Evolutionary conservation across 2,113 vertebrate genomes (phyloP).

Genomic region (Eudyptes chrysolophus): DNA sequence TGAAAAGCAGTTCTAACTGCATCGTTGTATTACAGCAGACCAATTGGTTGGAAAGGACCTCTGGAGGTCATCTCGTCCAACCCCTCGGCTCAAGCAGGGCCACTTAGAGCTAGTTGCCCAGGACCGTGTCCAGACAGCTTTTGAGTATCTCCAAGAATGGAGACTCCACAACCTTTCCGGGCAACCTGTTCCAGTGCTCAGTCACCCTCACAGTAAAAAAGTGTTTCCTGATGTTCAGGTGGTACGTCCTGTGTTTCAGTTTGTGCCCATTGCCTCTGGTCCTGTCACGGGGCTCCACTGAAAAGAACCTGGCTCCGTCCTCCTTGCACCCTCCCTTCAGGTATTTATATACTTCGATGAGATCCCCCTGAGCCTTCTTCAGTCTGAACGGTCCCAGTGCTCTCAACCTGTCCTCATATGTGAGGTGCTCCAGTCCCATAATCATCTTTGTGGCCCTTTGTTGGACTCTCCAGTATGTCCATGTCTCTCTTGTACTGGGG

Average conservation of each 20-base stretch:
- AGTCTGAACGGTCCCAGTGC: background rate
- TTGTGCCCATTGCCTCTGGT: background rate
- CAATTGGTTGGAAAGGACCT: background rate
- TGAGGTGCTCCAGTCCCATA: background rate
- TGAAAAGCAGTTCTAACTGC: background rate
- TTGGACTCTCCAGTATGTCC: background rate
- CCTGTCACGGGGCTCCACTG: background rate
- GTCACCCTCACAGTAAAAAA: background rate
- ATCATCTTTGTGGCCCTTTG: background rate
- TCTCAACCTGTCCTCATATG: too few species aligned
- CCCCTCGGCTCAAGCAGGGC: background rate
- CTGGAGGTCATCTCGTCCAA: background rate
- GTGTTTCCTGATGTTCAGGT: background rate
- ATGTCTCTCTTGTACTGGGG: background rate
- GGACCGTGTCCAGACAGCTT: background rate
- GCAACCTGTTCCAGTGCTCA: background rate
- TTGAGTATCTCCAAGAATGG: background rate
- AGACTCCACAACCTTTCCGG: background rate
- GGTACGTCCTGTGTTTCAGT: background rate
- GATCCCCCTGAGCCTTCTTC: background rate
- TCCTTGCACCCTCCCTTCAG: too few species aligned
- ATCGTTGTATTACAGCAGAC: background rate
- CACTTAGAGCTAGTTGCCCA: background rate
- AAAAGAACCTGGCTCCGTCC: background rate
- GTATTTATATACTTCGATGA: background rate